Evolutionary conservation across 2,797 vertebrate species (phyloP).

Genomic region (Platalea minor): DNA sequence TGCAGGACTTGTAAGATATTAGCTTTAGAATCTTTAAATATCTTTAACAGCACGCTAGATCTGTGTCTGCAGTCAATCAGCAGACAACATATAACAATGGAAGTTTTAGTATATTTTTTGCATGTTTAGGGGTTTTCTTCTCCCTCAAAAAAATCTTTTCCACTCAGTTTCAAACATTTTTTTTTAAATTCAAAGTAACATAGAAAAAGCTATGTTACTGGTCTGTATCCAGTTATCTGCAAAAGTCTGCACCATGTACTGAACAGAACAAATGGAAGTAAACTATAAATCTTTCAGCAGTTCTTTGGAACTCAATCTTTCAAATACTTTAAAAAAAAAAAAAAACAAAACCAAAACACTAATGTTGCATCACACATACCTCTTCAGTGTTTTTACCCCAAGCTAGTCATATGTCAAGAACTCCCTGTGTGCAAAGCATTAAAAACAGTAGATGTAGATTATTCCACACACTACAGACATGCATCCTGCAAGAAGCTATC

Average conservation of each 20-base stretch:
- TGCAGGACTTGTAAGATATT: neutral
- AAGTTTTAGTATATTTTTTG: neutral
- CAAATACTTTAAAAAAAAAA: neutral
- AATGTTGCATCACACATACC: neutral
- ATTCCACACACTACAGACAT: neutral
- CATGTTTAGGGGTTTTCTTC: neutral
- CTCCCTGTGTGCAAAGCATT: neutral
- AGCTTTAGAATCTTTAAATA: neutral
- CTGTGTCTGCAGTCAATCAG: neutral
- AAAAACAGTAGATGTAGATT: neutral
- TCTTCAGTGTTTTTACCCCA: neutral
- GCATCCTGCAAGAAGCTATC: constrained; percentile 3
- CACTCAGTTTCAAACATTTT: neutral
- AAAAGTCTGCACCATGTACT: neutral
- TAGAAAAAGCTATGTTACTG: neutral
- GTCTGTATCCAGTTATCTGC: neutral
- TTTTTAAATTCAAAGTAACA: neutral
- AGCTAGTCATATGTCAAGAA: neutral
- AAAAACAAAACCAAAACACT: fast-evolving
- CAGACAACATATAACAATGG: neutral
- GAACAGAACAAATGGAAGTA: neutral
- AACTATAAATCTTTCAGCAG: neutral
- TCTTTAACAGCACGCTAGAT: neutral
- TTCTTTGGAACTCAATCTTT: neutral
- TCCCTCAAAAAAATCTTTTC: neutral